phyloP scores from a whole-genome alignment of 2,797 vertebrate genomes.

The Alcedo atthis region DNA sequence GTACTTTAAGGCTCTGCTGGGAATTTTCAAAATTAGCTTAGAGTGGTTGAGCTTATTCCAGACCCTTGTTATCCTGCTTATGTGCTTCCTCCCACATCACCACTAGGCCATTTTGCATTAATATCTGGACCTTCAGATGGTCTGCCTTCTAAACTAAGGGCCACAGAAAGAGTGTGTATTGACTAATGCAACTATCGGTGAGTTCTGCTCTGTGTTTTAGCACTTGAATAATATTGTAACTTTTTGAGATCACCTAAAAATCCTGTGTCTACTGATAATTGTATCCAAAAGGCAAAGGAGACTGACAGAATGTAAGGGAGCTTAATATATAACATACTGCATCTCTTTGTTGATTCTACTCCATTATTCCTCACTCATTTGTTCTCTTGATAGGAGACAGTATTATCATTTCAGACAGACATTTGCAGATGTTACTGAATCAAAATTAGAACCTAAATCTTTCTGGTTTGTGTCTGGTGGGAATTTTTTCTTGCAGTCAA shows the following conservation, averaged over 20 bases:
- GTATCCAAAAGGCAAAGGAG: background rate
- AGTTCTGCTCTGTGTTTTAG: background rate
- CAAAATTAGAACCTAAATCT: slow-evolving; percentile 13
- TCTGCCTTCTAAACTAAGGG: background rate
- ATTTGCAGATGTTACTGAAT: background rate
- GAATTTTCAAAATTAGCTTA: background rate
- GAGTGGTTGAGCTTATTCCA: background rate
- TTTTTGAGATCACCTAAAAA: background rate
- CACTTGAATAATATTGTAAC: background rate
- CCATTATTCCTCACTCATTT: background rate
- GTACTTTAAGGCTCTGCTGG: background rate
- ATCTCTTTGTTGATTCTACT: background rate
- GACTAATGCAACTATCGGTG: rapidly evolving
- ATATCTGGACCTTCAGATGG: background rate
- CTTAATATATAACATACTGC: background rate
- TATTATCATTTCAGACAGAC: slow-evolving; percentile 2
- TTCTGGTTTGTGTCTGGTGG: background rate
- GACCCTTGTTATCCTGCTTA: background rate
- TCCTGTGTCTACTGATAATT: background rate
- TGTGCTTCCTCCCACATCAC: background rate
- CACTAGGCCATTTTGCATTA: background rate
- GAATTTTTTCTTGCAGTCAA: background rate
- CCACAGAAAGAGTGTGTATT: background rate
- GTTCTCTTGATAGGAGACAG: background rate
- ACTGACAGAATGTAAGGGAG: background rate